Conservation (phyloP, 2,113 vertebrate species). For the Candoia aspera region DNA sequence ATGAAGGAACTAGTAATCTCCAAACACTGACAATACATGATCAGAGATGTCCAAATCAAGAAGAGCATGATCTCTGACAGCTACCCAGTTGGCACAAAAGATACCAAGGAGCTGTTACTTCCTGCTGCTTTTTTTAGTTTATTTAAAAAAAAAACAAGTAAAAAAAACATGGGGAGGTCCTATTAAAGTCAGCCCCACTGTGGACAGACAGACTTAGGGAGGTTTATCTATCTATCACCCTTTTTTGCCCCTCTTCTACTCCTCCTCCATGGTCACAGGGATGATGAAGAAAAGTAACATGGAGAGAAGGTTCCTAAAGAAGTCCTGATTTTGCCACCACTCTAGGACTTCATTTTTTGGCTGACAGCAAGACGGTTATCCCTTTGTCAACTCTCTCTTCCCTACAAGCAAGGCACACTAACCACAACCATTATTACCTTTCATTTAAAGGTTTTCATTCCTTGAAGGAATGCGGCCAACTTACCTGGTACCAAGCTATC, state of each 20-base stretch:
- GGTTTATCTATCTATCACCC: neutral
- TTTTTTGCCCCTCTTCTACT: neutral
- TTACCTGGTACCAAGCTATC: slow-evolving; percentile 91
- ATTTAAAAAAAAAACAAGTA: neutral
- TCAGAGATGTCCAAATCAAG: neutral
- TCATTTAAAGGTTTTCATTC: slow-evolving; percentile 61
- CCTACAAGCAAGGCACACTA: neutral
- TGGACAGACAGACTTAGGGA: neutral
- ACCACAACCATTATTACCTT: neutral
- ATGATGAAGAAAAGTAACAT: neutral
- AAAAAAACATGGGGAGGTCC: neutral
- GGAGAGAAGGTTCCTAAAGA: neutral
- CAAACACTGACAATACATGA: neutral
- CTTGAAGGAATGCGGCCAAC: slow-evolving; percentile 54
- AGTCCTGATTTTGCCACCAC: neutral
- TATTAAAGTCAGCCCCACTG: neutral
- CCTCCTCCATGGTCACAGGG: neutral
- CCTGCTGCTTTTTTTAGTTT: neutral
- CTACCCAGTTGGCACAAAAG: neutral
- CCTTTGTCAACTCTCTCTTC: neutral
- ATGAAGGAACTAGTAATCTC: neutral
- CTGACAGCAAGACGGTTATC: neutral
- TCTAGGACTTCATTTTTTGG: neutral
- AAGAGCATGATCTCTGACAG: neutral
- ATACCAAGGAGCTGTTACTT: neutral